Percentiles rank a stretch among this genome's conserved stretches.
Evolutionary conservation across 2,888 invertebrate genomes (phyloP).

Genomic region (Diaperis boleti): DNA sequence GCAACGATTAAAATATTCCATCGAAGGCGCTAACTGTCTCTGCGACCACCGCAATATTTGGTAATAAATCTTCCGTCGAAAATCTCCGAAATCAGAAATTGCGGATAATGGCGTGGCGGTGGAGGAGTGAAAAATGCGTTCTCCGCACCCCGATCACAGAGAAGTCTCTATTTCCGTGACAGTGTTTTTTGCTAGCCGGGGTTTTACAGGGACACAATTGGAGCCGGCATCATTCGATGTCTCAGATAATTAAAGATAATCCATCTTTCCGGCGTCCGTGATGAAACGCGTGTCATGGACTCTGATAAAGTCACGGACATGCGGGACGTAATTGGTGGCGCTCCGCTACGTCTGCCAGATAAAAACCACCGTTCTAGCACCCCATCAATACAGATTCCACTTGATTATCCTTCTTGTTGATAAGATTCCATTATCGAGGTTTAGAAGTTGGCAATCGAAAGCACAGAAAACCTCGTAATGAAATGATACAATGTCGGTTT

Average conservation of each 20-base stretch:
- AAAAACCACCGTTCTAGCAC: slow-evolving; percentile 32
- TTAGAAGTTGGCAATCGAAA: not conserved
- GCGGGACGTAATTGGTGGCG: slow-evolving; percentile 57
- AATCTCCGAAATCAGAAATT: slow-evolving; percentile 4
- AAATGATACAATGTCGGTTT: too few relatives aligned
- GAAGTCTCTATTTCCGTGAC: slow-evolving; percentile 45
- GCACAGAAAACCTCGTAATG: too few relatives aligned
- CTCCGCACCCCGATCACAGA: slow-evolving; percentile 42
- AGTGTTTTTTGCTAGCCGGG: slow-evolving; percentile 41
- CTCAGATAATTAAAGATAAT: slow-evolving; percentile 65
- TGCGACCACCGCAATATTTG: too few relatives aligned
- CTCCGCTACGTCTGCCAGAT: slow-evolving; percentile 26
- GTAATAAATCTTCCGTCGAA: too few relatives aligned
- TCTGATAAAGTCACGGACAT: slow-evolving; percentile 61
- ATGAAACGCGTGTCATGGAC: slow-evolving; percentile 60
- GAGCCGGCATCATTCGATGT: slow-evolving; percentile 59
- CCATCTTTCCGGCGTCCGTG: slow-evolving; percentile 60
- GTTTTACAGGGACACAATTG: slow-evolving; percentile 52
- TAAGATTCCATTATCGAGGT: not conserved
- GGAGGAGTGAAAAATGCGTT: slow-evolving; percentile 41
- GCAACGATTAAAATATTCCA: too few relatives aligned
- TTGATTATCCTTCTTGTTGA: not conserved
- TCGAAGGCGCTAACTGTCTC: too few relatives aligned
- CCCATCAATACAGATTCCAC: slow-evolving; percentile 27
- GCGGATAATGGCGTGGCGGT: slow-evolving; percentile 13